phyloP scores from a whole-genome alignment of 2,888 invertebrate genomes.

The Diaprepes abbreviatus region DNA sequence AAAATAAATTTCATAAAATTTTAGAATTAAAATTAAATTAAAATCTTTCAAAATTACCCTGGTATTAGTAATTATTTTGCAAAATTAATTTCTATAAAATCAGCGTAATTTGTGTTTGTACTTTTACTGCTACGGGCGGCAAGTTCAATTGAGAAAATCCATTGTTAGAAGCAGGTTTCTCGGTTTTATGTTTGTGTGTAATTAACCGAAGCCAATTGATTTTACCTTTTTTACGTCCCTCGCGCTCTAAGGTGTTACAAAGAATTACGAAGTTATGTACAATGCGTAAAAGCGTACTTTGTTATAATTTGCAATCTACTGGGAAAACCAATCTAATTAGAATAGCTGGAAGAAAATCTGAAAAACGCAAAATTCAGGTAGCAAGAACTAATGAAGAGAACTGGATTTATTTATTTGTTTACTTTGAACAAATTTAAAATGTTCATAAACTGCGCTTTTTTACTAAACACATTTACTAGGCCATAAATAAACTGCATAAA shows the following conservation, averaged over 20 bases:
- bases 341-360: neutral
- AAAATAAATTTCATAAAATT: too few relatives aligned
- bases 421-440: too few relatives aligned
- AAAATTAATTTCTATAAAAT: constrained; percentile 30
- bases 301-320: too few relatives aligned
- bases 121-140: constrained; percentile 29
- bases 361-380: neutral
- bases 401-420: too few relatives aligned
- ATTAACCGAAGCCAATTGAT: constrained; percentile 28
- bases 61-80: constrained; percentile 17
- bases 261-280: neutral
- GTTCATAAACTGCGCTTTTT: too few relatives aligned
- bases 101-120: constrained; percentile 27
- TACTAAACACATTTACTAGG: too few relatives aligned
- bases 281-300: neutral
- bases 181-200: constrained; percentile 30
- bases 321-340: neutral
- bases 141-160: constrained; percentile 32
- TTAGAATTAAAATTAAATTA: too few relatives aligned
- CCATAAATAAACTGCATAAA: too few relatives aligned
- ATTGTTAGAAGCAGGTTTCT: constrained; percentile 33
- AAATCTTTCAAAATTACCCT: too few relatives aligned
- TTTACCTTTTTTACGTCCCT: constrained; percentile 15
- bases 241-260: constrained; percentile 17
- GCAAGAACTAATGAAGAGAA: too few relatives aligned